Base-by-base conservation (phyloP, 2,113 vertebrate species). In the Phaethornis superciliosus region DNA sequence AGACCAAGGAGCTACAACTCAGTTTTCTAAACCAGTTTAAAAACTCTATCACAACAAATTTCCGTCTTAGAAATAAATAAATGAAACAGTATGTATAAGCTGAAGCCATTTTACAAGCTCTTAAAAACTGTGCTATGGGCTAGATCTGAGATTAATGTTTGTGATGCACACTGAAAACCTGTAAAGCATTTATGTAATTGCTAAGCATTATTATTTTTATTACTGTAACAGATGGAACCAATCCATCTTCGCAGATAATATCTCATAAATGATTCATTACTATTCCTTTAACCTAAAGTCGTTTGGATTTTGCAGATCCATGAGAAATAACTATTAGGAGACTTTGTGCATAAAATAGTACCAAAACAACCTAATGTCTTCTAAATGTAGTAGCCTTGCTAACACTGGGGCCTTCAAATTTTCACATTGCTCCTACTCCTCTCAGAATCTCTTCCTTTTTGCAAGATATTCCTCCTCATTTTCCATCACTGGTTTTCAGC, bases 201-300 rank as follows among this genome's bases (percentile, higher is more conserved):
- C 97, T 89, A 91, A 96, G 95, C 96, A 96, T 97, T 97, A 97
- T 97, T 97, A 96, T 97, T 97, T 97, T 96, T 97, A 97, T 97
- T 97, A 97, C 96, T 97, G 76, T 96, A 97, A 96, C 97, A 98
- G 97, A 98, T 97, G 96, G 97, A 97, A 91, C 94, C 95, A 94
- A 97, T 98, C 97, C 95, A 98, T 98, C 97, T 97, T 92, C 26
- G 85, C 90, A 97, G 97, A 97, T 98, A 97, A 95, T 96, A 98
- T 96, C 97, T 97, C 96, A 98, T 98, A 97, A 98, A 98, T 98
- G 97, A 98, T 98, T 98, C 97, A 98, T 96, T 58, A 82, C 92
- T 95, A 92, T 94, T 96, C 96, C 96, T 98, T 98, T 97, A 98
- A 97, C 97, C 96, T 97, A 93, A 93, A 98, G 97, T 95, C 96